Conservation (phyloP, 1,140 invertebrate species). For the Homarus americanus region DNA sequence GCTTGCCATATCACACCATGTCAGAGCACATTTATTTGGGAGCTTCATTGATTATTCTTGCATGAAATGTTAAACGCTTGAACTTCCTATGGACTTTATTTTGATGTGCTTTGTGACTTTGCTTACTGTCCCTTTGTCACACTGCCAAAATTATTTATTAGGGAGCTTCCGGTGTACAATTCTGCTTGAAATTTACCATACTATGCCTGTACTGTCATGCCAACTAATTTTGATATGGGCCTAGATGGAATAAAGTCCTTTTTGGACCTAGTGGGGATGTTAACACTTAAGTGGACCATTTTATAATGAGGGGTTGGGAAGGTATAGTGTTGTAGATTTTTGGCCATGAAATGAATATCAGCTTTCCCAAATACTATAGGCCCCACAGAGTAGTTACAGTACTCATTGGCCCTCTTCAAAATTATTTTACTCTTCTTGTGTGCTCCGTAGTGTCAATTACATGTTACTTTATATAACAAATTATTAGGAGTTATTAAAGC, state of each 20-base stretch:
- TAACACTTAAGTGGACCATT: slow-evolving; percentile 1
- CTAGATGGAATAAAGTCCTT: slow-evolving; percentile 7
- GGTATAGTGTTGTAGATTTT: background rate
- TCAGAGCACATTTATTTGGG: slow-evolving; percentile 10
- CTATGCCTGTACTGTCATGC: slow-evolving; percentile 15
- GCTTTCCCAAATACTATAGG: background rate
- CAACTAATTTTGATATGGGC: slow-evolving; percentile 21
- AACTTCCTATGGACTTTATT: slow-evolving; percentile 5
- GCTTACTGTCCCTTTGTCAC: background rate
- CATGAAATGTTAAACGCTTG: slow-evolving; percentile 7
- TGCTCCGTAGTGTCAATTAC: slow-evolving; percentile 14
- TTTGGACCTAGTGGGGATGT: background rate
- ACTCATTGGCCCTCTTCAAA: slow-evolving; percentile 5
- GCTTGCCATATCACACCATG: slow-evolving; percentile 1
- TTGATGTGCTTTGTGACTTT: slow-evolving; percentile 18
- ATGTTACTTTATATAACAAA: slow-evolving; percentile 9
- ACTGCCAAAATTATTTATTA: slow-evolving; percentile 10
- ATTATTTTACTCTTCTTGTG: slow-evolving; percentile 3
- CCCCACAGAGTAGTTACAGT: slow-evolving; percentile 10
- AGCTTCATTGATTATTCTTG: background rate
- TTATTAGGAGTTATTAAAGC: slow-evolving; percentile 16
- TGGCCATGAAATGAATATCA: background rate
- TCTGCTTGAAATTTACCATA: slow-evolving; percentile 18
- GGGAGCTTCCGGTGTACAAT: slow-evolving; percentile 6
- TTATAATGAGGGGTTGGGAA: background rate